Evolutionary conservation across 2,888 invertebrate genomes (phyloP), one percentile per base, ranked within the genome.

Genomic region (Allophyes oxyacanthae): DNA sequence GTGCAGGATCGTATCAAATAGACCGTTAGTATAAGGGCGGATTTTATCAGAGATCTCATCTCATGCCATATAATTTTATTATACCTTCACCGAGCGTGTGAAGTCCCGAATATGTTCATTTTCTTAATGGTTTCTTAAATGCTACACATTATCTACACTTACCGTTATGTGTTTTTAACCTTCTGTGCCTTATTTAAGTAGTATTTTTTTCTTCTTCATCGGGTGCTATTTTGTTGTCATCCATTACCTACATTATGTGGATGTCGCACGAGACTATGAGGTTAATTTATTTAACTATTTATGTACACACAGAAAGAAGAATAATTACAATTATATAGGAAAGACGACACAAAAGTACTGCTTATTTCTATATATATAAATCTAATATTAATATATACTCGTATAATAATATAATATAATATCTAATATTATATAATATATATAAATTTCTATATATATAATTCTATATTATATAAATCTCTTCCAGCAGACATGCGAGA

Each of bases 31-130:
- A 41, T 56, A 45, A 38, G 25, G 48, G 62, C 42, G 54, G 46
- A 71, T 71, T 66, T 74, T 72, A 70, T 74, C 72, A 53, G 8
- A 46, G 52, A 62, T 62, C 46, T 59, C 66, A 62, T 72, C 64
- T 62, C 52, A 45, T 58, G 38, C 52, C 56, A 71, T 66, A 72
- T 56, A 60, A 72, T 72, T 72, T 72, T 74, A 72, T 72, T 62
- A 66, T 52, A 57, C 53, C 51, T 57, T 49, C 45, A 30, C 32
- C 7, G 52, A 66, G 44, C 62, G 72, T 70, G 66, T 54, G 11
- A 54, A 55, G 41, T 52, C 34, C 51, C 45, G 13, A 62, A 70
- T 66, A 70, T 70, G 71, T 74, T 70, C 70, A 72, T 70, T 61
- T 62, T 53, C 55, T 48, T 64, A 74, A 72, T 58, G 65, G 55